These are phyloP conservation scores for Muschampia plurimacula DNA, from an alignment of 2,888 invertebrate species.

Conservation along the genomic window DNA sequence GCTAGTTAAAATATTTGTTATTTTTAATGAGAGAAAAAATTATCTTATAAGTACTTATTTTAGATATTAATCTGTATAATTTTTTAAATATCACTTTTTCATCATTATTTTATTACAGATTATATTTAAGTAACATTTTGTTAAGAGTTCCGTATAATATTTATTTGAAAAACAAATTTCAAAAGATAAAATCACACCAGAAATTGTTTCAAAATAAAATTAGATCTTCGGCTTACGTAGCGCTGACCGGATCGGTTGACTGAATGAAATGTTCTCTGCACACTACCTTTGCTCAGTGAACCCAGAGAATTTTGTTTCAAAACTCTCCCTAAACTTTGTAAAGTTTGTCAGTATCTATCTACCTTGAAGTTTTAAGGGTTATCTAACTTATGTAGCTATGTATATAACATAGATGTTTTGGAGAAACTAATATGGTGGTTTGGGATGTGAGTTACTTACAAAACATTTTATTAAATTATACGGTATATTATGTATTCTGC, in stretches of 20 bases:
- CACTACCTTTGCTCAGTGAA: slow-evolving; percentile 2
- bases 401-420: too few relatives aligned
- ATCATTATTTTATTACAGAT: too few relatives aligned
- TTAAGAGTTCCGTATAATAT: too few relatives aligned
- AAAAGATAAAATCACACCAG: not conserved
- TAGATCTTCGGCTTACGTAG: not conserved
- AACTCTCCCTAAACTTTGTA: not conserved
- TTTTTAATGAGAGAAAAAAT: too few relatives aligned
- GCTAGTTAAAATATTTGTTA: too few relatives aligned
- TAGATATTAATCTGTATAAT: too few relatives aligned
- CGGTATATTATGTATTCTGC: too few relatives aligned
- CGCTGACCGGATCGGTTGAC: slow-evolving; percentile 1
- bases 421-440: too few relatives aligned
- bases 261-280: not conserved
- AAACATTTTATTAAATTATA: not conserved
- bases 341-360: not conserved
- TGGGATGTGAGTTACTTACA: not conserved
- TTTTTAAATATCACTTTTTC: too few relatives aligned
- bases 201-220: not conserved
- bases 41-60: too few relatives aligned
- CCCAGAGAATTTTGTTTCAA: not conserved
- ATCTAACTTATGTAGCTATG: not conserved
- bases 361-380: not conserved
- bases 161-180: too few relatives aligned
- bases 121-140: too few relatives aligned